Conservation (phyloP, 1,140 invertebrate species). For the Drosophila bocki region DNA sequence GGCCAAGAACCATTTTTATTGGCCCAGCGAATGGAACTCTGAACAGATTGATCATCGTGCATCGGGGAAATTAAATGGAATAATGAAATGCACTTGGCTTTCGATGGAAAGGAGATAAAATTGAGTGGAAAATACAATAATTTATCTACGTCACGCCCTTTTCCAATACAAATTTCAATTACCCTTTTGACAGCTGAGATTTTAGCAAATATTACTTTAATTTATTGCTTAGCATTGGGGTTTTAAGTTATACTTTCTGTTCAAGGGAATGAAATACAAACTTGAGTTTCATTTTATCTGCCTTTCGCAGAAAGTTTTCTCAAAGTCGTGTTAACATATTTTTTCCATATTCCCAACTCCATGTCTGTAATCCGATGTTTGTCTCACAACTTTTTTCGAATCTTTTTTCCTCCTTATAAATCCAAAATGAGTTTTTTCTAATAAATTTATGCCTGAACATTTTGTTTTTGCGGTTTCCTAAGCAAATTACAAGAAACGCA, state of each 20-base stretch:
- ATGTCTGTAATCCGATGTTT: constrained; percentile 16
- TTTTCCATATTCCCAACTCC: constrained; percentile 7
- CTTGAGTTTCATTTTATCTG: constrained; percentile 4
- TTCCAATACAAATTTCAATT: not conserved
- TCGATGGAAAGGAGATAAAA: constrained; percentile 9
- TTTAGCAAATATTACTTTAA: not conserved
- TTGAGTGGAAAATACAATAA: constrained; percentile 8
- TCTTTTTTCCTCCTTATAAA: not conserved
- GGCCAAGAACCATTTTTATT: constrained; percentile 18
- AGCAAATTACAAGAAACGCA: constrained; percentile 50
- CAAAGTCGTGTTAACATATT: constrained; percentile 2
- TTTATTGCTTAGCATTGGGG: not conserved
- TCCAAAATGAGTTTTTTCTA: constrained; percentile 27
- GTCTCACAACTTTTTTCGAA: constrained; percentile 22
- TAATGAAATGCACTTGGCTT: constrained; percentile 21
- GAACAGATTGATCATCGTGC: constrained; percentile 27
- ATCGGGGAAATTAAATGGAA: constrained; percentile 24
- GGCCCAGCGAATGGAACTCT: constrained; percentile 23
- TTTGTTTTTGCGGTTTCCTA: constrained; percentile 54
- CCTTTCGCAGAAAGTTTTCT: constrained; percentile 1
- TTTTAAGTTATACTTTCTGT: constrained; percentile 1
- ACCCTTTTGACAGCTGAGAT: not conserved
- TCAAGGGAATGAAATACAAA: constrained; percentile 3
- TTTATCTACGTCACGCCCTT: not conserved
- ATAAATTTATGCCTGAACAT: constrained; percentile 37